Percentiles rank a stretch among this genome's conserved stretches.
Evolutionary conservation across 2,113 vertebrate genomes (phyloP).

Genomic region (Amphiprion ocellaris): DNA sequence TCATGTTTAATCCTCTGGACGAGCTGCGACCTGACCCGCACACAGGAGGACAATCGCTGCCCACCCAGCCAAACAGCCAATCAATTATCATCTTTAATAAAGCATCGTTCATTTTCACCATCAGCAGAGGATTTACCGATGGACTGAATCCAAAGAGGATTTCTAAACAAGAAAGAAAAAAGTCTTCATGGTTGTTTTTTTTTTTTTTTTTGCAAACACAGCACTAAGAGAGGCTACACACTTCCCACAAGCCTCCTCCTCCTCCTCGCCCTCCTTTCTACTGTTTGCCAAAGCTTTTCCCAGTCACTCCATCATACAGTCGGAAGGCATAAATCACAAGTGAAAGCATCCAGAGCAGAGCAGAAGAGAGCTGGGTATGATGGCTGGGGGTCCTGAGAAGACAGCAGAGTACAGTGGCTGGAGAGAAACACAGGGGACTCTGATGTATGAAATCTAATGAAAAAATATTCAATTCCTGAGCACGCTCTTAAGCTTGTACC

Average conservation of each 20-base stretch:
- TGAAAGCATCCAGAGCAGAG: constrained; percentile 22
- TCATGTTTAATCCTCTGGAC: constrained; percentile 55
- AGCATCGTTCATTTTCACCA: constrained; percentile 41
- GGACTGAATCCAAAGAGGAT: constrained; percentile 33
- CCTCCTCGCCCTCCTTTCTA: constrained; percentile 2
- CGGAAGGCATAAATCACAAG: constrained; percentile 51
- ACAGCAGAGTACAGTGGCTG: background rate
- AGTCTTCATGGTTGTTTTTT: background rate
- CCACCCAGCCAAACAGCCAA: constrained; percentile 37
- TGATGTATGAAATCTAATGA: background rate
- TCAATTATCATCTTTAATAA: constrained; percentile 59
- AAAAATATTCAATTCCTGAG: background rate
- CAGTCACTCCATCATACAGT: constrained; percentile 48
- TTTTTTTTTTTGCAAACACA: constrained; percentile 44
- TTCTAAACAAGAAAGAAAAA: background rate
- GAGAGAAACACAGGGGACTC: constrained; percentile 6
- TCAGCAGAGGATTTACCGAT: constrained; percentile 21
- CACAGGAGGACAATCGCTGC: constrained; percentile 39
- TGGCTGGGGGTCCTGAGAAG: background rate
- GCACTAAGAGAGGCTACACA: constrained; percentile 26
- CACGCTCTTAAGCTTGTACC: background rate
- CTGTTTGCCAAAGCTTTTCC: constrained; percentile 48
- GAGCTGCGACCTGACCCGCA: constrained; percentile 41
- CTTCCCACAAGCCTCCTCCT: constrained; percentile 16
- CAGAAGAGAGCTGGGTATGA: background rate